Base-by-base conservation (phyloP, 2,113 vertebrate species). In the Limnothrissa miodon region DNA sequence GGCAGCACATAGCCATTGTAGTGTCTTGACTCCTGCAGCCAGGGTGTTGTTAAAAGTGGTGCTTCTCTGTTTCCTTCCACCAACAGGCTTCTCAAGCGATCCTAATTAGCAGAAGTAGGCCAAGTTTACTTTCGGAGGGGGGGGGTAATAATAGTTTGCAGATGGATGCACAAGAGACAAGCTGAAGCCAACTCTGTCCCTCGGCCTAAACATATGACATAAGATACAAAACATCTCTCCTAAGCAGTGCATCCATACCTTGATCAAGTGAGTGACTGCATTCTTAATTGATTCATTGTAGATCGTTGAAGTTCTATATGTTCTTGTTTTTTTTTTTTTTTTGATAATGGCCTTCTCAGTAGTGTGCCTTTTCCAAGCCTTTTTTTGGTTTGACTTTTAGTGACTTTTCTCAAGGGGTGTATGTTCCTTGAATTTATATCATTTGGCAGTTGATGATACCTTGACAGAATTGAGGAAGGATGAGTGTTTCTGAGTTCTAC, bases 61-160 rank as follows among this genome's bases (percentile, higher is more conserved):
- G 15, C 51, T 53, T 74, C 45, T 80, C 19, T 45, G 29, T 70
- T 74, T 36, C 33, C 33, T 36, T 36, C 25, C 42, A 80, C 46
- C 81, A 70, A 81, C 80, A 81, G 19, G n/a, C 39, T 21, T 81
- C 48, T 11, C 44, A 45, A 44, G 59, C 79, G 3, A 82, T 70
- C 45, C 9, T 25, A 59, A 46, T 87, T 82, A 82, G 33, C 66
- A 21, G n/a, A 48, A 51, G 78, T 17, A 19, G 42, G 79, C 79
- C 10, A 46, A 13, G 80, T 62, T 79, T n/a, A 17, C 45, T 70
- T 81, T 82, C 23, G 42, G 0, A 15, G 48, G 78, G 45, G 0
- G 21, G 48, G 78, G 45, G 36, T 59, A 66, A 62, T 80, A 86
- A 87, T 85, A 45, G 53, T 74, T 83, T 81, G 78, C 88, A 89